A percentile compares a stretch with the other conserved stretches of the same genome.
Evolutionary conservation across 2,797 vertebrate genomes (phyloP).

Genomic region (Malacoctenus gilli): DNA sequence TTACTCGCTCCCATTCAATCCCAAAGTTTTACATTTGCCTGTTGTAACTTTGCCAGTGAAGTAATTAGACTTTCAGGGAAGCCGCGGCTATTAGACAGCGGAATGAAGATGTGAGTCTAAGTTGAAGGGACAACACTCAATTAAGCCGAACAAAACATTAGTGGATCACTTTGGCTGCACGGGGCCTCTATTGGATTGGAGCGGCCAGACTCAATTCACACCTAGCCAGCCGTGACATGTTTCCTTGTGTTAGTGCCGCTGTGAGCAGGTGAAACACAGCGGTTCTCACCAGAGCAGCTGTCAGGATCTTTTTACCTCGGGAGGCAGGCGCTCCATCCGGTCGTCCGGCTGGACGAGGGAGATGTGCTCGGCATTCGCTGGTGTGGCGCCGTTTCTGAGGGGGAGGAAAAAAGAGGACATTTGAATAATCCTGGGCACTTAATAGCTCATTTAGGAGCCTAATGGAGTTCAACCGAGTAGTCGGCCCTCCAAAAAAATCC

Average conservation of each 20-base stretch:
- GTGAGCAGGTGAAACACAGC: constrained; percentile 63
- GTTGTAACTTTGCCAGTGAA: constrained; percentile 67
- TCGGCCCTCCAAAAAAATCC: constrained; percentile 44
- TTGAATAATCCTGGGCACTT: constrained; percentile 67
- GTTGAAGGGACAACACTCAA: constrained; percentile 81
- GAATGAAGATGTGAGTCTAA: constrained; percentile 78
- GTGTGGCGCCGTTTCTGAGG: constrained; percentile 48
- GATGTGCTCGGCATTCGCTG: constrained; percentile 40
- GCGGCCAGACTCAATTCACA: constrained; percentile 77
- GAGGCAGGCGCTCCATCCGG: constrained; percentile 13
- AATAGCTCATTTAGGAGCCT: constrained; percentile 69
- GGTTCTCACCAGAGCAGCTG: constrained; percentile 48
- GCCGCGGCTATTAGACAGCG: constrained; percentile 61
- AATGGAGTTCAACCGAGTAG: constrained; percentile 65
- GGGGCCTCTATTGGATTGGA: constrained; percentile 76
- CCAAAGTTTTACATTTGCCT: constrained; percentile 59
- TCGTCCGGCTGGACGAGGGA: constrained; percentile 15
- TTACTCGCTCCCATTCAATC: constrained; percentile 22
- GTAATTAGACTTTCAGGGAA: constrained; percentile 75
- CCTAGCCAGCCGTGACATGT: constrained; percentile 75
- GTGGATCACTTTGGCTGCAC: constrained; percentile 76
- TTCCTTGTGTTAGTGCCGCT: constrained; percentile 60
- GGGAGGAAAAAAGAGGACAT: constrained; percentile 42
- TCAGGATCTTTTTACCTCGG: constrained; percentile 49
- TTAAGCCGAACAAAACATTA: constrained; percentile 84